phyloP scores from a whole-genome alignment of 2,797 vertebrate species.

The Clarias fuscus region DNA sequence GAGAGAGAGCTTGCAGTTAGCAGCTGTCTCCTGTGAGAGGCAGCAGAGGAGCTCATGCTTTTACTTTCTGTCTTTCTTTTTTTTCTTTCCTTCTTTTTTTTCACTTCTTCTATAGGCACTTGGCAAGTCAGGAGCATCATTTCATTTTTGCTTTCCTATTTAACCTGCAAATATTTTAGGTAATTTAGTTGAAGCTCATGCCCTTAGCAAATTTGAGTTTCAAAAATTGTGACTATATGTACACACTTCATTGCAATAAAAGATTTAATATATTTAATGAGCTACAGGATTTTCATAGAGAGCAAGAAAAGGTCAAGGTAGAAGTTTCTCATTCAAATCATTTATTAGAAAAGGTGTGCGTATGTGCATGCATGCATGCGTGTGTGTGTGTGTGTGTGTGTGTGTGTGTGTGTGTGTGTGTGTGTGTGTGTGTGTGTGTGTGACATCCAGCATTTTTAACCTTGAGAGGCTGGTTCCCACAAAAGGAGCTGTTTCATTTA shows the following conservation, averaged over 20 bases:
- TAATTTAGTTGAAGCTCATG: conserved; percentile 23
- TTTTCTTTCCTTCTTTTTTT: too few species aligned
- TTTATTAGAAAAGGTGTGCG: conserved; percentile 4
- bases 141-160: conserved; percentile 9
- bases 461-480: background rate
- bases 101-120: background rate
- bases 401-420: too few species aligned
- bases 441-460: background rate
- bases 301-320: conserved; percentile 40
- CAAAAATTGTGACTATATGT: conserved; percentile 15
- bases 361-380: background rate
- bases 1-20: conserved; percentile 57
- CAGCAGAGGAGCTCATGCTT: conserved; percentile 74
- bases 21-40: conserved; percentile 70
- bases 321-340: conserved; percentile 23
- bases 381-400: too few species aligned
- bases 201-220: conserved; percentile 47
- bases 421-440: too few species aligned
- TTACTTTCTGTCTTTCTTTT: conserved; percentile 10
- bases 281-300: conserved; percentile 27
- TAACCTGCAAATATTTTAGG: conserved; percentile 30
- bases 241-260: conserved; percentile 37
- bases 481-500: background rate
- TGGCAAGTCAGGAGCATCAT: conserved; percentile 24
- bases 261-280: conserved; percentile 39